These are phyloP conservation scores for Serranus cabrilla DNA, from an alignment of 2,797 vertebrate species.

Conservation along the genomic window DNA sequence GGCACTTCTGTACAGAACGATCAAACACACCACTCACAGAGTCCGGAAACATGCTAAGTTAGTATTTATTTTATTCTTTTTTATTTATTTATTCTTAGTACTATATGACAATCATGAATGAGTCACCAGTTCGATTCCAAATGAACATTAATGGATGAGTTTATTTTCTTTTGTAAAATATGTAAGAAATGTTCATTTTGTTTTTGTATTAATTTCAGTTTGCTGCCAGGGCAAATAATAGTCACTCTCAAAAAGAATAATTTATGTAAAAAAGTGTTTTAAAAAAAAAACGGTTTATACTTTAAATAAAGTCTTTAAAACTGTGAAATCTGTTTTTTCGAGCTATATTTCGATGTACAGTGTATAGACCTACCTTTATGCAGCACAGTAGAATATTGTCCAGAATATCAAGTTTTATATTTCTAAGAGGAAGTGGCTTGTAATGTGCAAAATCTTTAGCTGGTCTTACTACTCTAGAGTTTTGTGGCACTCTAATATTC, in stretches of 20 bases:
- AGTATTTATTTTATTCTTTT: slow-evolving; percentile 85
- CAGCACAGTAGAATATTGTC: slow-evolving; percentile 93
- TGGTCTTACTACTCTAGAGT: slow-evolving; percentile 90
- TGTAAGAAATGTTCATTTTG: slow-evolving; percentile 98
- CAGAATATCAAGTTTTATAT: slow-evolving; percentile 93
- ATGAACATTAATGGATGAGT: slow-evolving; percentile 93
- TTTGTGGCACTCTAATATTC: slow-evolving; percentile 89
- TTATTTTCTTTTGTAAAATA: slow-evolving; percentile 98
- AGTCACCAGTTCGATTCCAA: slow-evolving; percentile 94
- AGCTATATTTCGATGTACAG: slow-evolving; percentile 91
- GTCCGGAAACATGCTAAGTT: slow-evolving; percentile 82
- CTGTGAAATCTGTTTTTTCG: slow-evolving; percentile 97
- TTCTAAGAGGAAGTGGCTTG: slow-evolving; percentile 92
- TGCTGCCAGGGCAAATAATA: slow-evolving; percentile 98
- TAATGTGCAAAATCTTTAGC: slow-evolving; percentile 91
- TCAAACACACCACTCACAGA: slow-evolving; percentile 79
- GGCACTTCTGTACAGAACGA: slow-evolving; percentile 98
- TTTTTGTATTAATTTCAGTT: slow-evolving; percentile 99
- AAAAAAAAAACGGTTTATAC: slow-evolving; percentile 96
- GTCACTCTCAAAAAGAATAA: slow-evolving; percentile 97
- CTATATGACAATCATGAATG: slow-evolving; percentile 99
- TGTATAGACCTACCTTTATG: slow-evolving; percentile 92
- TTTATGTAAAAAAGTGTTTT: slow-evolving; percentile 99
- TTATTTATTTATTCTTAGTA: slow-evolving; percentile 89
- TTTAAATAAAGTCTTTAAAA: slow-evolving; percentile 99